Evolutionary conservation across 2,888 invertebrate genomes (phyloP), one percentile per base, ranked within the genome.

Genomic region (Agrotis segetum): DNA sequence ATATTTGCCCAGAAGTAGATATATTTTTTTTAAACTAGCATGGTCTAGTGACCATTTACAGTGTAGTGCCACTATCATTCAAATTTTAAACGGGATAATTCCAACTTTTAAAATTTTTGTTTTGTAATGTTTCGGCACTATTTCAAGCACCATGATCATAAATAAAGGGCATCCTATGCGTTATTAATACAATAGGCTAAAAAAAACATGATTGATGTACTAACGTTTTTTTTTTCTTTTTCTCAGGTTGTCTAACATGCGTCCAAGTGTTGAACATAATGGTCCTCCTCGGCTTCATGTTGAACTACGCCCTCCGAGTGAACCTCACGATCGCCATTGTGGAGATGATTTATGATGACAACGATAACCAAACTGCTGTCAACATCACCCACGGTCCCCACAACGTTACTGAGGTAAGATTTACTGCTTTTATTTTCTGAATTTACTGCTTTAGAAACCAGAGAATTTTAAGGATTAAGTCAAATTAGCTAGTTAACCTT

Each of bases 311-410:
- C 93, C 95, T 98, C 47, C 97, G 98, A 64, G 98, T 98, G 69
- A 98, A 98, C 95, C 96, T 98, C 67, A 98, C 98, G 74, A 98
- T 98, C 80, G 98, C 98, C 76, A 98, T 99, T 83, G 98, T 98
- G 56, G 98, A 97, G 86, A 98, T 98, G 98, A 97, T 98, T 66
- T 92, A 88, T 87, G 92, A 90, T 74, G 88, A 86, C 77, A 89
- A 90, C 21, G 89, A 87, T 85, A 92, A 89, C 77, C 81, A 78
- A 55, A 91, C 93, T 9, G 73, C 90, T 50, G 71, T 76, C 70
- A 93, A 94, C 70, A 76, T 85, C 44, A 93, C 93, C 77, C 77
- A 87, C 67, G 71, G 84, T 7, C 61, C 84, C 62, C 87, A 92
- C 64, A 95, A 96, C 78, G 95, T 95, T 53, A 95, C 96, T 69